Evolutionary conservation across 2,113 vertebrate genomes (phyloP).

Genomic region (Brachyhypopomus occidentalis): DNA sequence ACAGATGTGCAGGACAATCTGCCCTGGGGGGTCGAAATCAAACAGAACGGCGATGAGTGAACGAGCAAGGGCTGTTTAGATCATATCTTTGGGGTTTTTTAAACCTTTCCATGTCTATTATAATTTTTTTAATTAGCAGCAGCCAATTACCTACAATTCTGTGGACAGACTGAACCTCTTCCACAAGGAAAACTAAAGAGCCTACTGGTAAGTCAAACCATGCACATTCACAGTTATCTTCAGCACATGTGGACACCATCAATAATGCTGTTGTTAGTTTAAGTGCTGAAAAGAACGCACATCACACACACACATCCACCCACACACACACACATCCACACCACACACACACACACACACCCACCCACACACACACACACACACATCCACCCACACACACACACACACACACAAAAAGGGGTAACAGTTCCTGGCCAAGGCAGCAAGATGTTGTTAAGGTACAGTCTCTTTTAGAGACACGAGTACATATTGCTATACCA

Average conservation of each 20-base stretch:
- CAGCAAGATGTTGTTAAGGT: too few species aligned
- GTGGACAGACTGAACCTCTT: slow-evolving; percentile 52
- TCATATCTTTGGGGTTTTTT: slow-evolving; percentile 42
- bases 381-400: slow-evolving; percentile 20
- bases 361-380: slow-evolving; percentile 11
- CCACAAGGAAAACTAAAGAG: slow-evolving; percentile 51
- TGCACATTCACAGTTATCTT: slow-evolving; percentile 52
- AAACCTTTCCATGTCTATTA: slow-evolving; percentile 40
- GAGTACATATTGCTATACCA: background rate
- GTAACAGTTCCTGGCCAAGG: too few species aligned
- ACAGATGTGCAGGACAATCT: slow-evolving; percentile 58
- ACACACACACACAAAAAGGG: background rate
- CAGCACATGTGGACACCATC: slow-evolving; percentile 62
- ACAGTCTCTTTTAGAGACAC: too few species aligned
- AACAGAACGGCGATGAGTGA: slow-evolving; percentile 39
- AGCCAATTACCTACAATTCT: slow-evolving; percentile 52
- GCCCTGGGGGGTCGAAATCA: slow-evolving; percentile 44
- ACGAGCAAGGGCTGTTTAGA: slow-evolving; percentile 35
- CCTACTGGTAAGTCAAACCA: slow-evolving; percentile 59
- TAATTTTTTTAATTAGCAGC: slow-evolving; percentile 60
- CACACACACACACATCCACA: slow-evolving; percentile 10
- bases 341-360: slow-evolving; percentile 5
- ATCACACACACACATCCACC: slow-evolving; percentile 20
- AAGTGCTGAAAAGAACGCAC: slow-evolving; percentile 43
- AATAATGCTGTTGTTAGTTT: slow-evolving; percentile 56